Evolutionary conservation across 1,140 invertebrate genomes (phyloP).

Genomic region (Hesperophylax magnus): DNA sequence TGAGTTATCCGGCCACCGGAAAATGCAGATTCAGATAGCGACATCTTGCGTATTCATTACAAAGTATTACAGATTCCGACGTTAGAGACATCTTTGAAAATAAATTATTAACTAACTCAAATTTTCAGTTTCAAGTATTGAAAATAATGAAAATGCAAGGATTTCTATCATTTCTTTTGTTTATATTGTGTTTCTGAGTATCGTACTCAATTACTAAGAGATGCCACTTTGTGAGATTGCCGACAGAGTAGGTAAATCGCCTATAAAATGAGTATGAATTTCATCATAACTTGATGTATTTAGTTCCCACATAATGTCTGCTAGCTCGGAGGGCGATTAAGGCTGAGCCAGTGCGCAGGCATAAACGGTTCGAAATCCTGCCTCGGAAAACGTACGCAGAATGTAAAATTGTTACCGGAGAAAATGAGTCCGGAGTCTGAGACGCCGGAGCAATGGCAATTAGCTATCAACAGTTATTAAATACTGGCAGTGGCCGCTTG

Average conservation of each 20-base stretch:
- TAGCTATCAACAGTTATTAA: constrained; percentile 57
- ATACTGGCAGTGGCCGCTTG: constrained; percentile 51
- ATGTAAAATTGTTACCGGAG: constrained; percentile 1
- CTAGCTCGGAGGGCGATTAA: background rate
- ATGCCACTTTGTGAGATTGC: too few relatives aligned
- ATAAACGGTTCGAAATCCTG: constrained; percentile 20
- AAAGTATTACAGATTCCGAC: too few relatives aligned
- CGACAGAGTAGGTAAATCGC: background rate
- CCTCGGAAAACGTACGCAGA: constrained; percentile 14
- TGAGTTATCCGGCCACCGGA: too few relatives aligned
- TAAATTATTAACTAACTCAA: too few relatives aligned
- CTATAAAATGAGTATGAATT: background rate
- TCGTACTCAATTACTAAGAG: too few relatives aligned
- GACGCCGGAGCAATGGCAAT: constrained; percentile 43
- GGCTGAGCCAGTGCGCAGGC: background rate
- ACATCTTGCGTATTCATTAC: too few relatives aligned
- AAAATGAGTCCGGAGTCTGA: background rate
- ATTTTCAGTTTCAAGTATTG: too few relatives aligned
- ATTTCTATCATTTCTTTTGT: too few relatives aligned
- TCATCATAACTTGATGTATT: constrained; percentile 17
- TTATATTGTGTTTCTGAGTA: too few relatives aligned
- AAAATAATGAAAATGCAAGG: too few relatives aligned
- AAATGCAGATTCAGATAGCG: too few relatives aligned
- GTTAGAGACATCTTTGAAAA: too few relatives aligned
- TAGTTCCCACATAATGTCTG: constrained; percentile 20